These are phyloP conservation scores for Synergus umbraculus DNA, from an alignment of 2,888 invertebrate genomes.

Conservation along the genomic window DNA sequence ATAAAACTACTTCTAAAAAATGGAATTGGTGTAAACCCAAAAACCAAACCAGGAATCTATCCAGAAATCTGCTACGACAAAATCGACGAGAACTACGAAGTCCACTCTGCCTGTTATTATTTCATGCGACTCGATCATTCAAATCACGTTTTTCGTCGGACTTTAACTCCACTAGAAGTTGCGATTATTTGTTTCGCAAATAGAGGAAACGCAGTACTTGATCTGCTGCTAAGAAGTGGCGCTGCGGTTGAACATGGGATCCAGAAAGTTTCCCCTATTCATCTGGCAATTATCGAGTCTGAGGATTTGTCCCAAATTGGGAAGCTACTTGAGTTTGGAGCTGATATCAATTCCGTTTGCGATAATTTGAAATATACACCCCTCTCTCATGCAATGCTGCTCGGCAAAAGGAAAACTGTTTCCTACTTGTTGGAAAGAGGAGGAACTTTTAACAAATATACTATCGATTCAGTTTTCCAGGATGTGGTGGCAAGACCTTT, in stretches of 20 bases:
- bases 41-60: not conserved
- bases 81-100: not conserved
- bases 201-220: not conserved
- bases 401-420: not conserved
- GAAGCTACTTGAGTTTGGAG: not conserved
- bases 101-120: not conserved
- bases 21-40: not conserved
- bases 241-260: not conserved
- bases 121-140: not conserved
- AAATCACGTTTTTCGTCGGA: not conserved
- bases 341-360: not conserved
- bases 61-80: not conserved
- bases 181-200: not conserved
- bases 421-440: not conserved
- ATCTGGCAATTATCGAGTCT: not conserved
- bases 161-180: not conserved
- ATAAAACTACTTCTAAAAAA: not conserved
- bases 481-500: too few relatives aligned
- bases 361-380: not conserved
- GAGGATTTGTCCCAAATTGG: not conserved
- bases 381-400: not conserved
- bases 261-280: not conserved
- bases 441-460: too few relatives aligned
- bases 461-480: too few relatives aligned
- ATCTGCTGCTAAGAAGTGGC: not conserved